Evolutionary conservation across 2,888 invertebrate genomes (phyloP), one percentile per base, ranked within the genome.

Genomic region (Muschampia plurimacula): DNA sequence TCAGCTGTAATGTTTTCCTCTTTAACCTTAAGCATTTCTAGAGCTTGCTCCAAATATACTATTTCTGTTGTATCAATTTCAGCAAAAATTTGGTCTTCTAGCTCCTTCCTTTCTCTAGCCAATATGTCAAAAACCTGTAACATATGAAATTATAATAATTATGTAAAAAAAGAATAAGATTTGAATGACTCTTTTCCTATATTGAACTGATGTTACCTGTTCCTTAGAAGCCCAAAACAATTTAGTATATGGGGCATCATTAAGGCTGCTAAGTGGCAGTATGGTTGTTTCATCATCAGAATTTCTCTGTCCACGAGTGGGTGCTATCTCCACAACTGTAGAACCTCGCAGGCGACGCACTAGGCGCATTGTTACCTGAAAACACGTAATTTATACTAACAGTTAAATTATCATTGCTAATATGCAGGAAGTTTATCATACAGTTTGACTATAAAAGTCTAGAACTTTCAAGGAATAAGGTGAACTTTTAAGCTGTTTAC

Each of bases 1-100:
- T 79, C 81, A 4, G 59, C 59, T 68, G 86, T 90, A 64, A 82
- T 81, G 62, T 82, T 83, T 76, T 89, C 95, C 90, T 84, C 90
- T 75, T 97, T 95, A 67, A 89, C 83, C 71, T 93, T 92, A 9
- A 98, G 91, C 84, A 97, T 95, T 67, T 95, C 88, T 67, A 98
- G 88, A 13, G 99, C 99, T 89, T 98, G 96, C 84, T 98, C 96
- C 77, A 98, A 96, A 84, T 97, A 99, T 80, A 97, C 96, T 82
- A 96, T 95, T 91, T 99, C 99, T 1, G 98, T 97, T 81, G 96
- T 96, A 77, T 96, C 95, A 78, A 96, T 96, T 84, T 97, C 96
- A 67, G 96, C 96, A 79, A 96, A 81, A 69, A 96, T 91, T 83
- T 96, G 96, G 4, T 86, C 85, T 77, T 95, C 82, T 67, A 98